Percentiles rank a stretch among this genome's conserved stretches.
Conservation (phyloP, 2,113 vertebrate species). For the Mastomys coucha region DNA sequence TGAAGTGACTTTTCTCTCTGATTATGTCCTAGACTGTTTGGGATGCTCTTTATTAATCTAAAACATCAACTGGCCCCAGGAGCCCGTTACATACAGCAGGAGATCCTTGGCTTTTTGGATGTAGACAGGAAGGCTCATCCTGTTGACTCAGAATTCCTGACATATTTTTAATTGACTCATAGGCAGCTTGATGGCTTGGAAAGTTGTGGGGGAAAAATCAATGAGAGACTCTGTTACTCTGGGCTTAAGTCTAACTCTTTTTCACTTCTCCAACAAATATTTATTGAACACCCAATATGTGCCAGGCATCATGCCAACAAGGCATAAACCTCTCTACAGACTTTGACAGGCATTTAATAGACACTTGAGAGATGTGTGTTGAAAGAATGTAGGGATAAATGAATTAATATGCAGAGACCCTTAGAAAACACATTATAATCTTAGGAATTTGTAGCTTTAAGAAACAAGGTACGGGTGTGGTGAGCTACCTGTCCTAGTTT, state of each 20-base stretch:
- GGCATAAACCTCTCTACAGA: not conserved
- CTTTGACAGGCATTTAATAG: not conserved
- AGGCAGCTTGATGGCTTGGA: not conserved
- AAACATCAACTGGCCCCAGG: not conserved
- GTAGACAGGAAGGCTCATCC: not conserved
- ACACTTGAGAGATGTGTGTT: not conserved
- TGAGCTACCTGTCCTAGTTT: not conserved
- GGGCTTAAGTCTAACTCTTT: conserved; percentile 50
- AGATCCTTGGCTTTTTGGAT: not conserved
- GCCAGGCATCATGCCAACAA: conserved; percentile 40
- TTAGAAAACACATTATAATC: not conserved
- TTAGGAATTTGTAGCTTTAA: not conserved
- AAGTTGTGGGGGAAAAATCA: conserved; percentile 12
- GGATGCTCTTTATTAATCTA: not conserved
- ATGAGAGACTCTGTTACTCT: not conserved
- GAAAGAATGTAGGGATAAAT: not conserved
- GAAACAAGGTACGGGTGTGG: not conserved
- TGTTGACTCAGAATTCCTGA: not conserved
- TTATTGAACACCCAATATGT: conserved; percentile 30
- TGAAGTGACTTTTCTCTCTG: not conserved
- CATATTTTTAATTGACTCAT: conserved; percentile 1
- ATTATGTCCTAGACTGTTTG: too few species aligned
- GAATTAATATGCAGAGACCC: not conserved
- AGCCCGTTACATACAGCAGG: not conserved
- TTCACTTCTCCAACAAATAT: conserved; percentile 58